Conservation (phyloP, 2,797 vertebrate genomes). For the Buceros bicornis region DNA sequence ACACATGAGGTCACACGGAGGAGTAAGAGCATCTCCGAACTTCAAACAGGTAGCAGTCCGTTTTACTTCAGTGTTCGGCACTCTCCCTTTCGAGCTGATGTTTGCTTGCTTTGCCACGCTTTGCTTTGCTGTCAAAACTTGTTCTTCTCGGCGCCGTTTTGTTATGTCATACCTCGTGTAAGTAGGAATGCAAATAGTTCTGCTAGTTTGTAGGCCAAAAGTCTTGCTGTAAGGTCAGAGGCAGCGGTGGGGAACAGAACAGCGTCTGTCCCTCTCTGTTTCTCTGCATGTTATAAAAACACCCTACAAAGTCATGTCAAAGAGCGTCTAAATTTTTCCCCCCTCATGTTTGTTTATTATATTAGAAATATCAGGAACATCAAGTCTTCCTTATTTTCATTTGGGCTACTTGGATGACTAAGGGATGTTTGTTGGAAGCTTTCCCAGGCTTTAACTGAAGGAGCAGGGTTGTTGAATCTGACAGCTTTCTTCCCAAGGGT, state of each 20-base stretch:
- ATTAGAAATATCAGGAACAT: conserved; percentile 57
- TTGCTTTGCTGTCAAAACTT: conserved; percentile 70
- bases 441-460: conserved; percentile 51
- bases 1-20: conserved; percentile 93
- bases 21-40: conserved; percentile 83
- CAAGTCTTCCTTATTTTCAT: conserved; percentile 53
- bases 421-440: conserved; percentile 60
- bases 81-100: not conserved
- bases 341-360: conserved; percentile 29
- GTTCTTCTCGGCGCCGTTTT: not conserved
- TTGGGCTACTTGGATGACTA: conserved; percentile 46
- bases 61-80: not conserved
- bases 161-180: not conserved
- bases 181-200: not conserved
- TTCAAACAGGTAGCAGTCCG: conserved; percentile 82
- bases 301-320: not conserved
- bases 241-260: not conserved
- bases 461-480: conserved; percentile 40
- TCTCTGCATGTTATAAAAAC: not conserved
- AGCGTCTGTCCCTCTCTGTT: not conserved
- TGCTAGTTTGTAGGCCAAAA: not conserved
- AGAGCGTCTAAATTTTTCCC: not conserved
- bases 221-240: not conserved
- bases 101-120: conserved; percentile 78
- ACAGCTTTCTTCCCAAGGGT: conserved; percentile 42